These are phyloP conservation scores for Agonum fuliginosum DNA, from an alignment of 2,888 invertebrate species.

Conservation along the genomic window DNA sequence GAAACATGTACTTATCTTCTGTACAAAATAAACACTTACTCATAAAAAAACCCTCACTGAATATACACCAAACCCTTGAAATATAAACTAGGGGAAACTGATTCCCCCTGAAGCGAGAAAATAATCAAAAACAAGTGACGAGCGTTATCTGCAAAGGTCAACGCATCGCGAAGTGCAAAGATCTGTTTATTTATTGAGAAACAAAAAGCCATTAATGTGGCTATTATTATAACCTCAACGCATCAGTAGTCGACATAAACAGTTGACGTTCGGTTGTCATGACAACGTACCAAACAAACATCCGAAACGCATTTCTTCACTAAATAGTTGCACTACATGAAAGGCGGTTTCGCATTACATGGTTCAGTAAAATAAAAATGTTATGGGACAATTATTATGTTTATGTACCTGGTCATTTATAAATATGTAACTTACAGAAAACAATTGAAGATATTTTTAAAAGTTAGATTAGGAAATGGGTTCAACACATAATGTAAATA, in stretches of 20 bases:
- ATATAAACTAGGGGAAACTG: neutral
- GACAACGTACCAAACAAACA: slow-evolving; percentile 10
- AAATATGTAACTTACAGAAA: too few relatives aligned
- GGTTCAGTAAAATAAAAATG: too few relatives aligned
- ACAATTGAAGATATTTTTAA: too few relatives aligned
- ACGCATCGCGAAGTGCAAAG: slow-evolving; percentile 36
- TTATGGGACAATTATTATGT: too few relatives aligned
- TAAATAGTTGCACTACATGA: too few relatives aligned
- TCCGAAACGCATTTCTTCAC: slow-evolving; percentile 6
- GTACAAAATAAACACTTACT: neutral
- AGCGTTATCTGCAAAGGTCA: slow-evolving; percentile 36
- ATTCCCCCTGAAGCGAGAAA: neutral
- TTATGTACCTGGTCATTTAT: too few relatives aligned
- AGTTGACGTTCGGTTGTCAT: slow-evolving; percentile 27
- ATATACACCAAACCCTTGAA: neutral
- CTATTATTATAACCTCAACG: slow-evolving; percentile 40
- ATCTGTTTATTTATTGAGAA: slow-evolving; percentile 39
- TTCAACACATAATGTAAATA: too few relatives aligned
- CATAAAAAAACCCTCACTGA: neutral
- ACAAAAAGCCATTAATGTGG: slow-evolving; percentile 37
- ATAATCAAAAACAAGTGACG: neutral
- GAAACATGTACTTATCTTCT: slow-evolving; percentile 1
- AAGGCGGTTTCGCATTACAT: too few relatives aligned
- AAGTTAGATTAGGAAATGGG: too few relatives aligned
- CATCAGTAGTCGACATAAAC: slow-evolving; percentile 21